Evolutionary conservation across 2,888 invertebrate genomes (phyloP).

Genomic region (Rhagonycha lutea): DNA sequence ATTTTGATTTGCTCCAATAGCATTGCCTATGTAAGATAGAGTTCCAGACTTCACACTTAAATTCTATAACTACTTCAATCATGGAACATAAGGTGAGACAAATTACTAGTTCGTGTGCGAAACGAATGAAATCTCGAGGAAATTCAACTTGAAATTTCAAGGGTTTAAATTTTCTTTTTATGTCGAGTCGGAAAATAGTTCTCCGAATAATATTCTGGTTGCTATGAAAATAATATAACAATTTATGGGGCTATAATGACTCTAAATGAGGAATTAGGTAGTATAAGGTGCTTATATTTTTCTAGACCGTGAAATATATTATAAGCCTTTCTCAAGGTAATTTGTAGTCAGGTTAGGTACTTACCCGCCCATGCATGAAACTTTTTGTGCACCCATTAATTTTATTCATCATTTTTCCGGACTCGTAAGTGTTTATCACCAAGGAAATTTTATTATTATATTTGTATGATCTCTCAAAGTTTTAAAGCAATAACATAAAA

Average conservation of each 20-base stretch:
- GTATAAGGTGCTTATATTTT: background rate
- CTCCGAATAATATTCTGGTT: background rate
- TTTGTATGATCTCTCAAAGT: background rate
- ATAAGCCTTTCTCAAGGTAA: background rate
- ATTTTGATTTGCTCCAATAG: slow-evolving; percentile 9
- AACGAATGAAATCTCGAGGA: background rate
- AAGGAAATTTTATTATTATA: background rate
- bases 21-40: slow-evolving; percentile 7
- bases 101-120: slow-evolving; percentile 1
- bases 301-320: background rate
- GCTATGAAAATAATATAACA: background rate
- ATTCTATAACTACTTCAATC: slow-evolving; percentile 4
- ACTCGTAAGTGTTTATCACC: background rate
- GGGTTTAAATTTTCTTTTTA: background rate
- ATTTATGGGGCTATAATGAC: background rate
- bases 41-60: slow-evolving; percentile 3
- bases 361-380: background rate
- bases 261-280: background rate
- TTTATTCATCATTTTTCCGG: background rate
- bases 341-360: background rate
- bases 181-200: background rate
- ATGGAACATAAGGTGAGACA: slow-evolving; percentile 1
- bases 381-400: background rate
- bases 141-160: background rate
- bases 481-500: background rate